Base-by-base conservation (phyloP, 2,888 invertebrate genomes). In the Plagodis pulveraria region DNA sequence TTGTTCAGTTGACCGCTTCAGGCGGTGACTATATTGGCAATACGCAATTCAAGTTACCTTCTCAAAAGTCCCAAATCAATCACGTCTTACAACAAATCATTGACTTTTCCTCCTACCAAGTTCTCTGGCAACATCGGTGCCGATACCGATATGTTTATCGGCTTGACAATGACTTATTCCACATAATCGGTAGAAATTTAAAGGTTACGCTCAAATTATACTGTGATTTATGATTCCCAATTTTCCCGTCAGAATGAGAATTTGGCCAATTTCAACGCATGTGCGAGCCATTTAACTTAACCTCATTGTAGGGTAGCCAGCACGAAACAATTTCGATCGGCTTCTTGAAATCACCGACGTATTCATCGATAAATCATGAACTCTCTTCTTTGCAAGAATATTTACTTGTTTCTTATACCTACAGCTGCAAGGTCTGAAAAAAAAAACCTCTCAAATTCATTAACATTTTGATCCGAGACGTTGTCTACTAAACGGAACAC, bases 151-250 rank as follows among this genome's bases (percentile, higher is more conserved):
- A 69, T 67, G 68, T 77, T 75, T 72, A 75, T 76, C 73, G 73
- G 70, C 63, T 40, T 22, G 74, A 56, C 56, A 52, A 56, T 83
- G 82, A 83, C 66, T 84, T 81, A 83, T 80, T 76, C 69, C 77
- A 69, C 73, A 78, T 81, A 83, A 86, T 82, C 75, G 80, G 66
- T 70, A 71, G 74, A 79, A 83, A 83, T 79, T 81, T 76, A 83
- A 84, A 83, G 81, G 84, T 84, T 81, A 81, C 77, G 69, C 73
- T 66, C 62, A 76, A 78, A 83, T 86, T 83, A 80, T 73, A 73
- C 69, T 63, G 75, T 81, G 83, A 87, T 87, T 87, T 86, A 87
- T 83, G 71, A 65, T 74, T 74, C 65, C 70, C 77, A 83, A 86
- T 86, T 86, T 85, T 73, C 72, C 73, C 72, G 77, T 83, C 83